Conservation (phyloP, 2,113 vertebrate species). For the Malurus elegans region DNA sequence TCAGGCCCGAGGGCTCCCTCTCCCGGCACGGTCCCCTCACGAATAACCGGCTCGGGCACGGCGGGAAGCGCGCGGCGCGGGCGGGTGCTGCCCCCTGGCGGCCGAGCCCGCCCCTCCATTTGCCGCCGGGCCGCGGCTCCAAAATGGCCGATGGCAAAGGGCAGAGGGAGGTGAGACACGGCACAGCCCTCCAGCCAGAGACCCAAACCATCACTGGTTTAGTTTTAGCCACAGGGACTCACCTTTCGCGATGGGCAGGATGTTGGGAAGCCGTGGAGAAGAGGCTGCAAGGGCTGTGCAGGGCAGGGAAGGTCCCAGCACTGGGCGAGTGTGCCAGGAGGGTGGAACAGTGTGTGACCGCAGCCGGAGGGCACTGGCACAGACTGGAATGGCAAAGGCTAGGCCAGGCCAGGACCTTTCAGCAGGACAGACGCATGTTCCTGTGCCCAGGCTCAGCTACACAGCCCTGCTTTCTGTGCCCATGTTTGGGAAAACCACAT, state of each 20-base stretch:
- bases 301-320: accelerated
- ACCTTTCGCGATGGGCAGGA: accelerated
- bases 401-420: background rate
- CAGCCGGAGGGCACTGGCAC: background rate
- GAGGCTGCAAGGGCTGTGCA: accelerated
- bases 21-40: background rate
- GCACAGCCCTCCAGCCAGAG: no score
- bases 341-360: accelerated
- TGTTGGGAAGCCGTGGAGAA: accelerated
- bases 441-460: background rate
- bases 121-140: background rate
- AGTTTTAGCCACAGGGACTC: background rate
- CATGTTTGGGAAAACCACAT: background rate
- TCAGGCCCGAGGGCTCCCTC: accelerated
- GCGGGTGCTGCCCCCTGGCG: conserved; percentile 11
- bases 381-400: background rate
- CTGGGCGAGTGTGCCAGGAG: accelerated
- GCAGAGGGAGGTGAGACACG: no score
- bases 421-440: background rate
- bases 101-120: background rate
- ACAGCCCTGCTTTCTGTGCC: no score
- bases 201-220: accelerated
- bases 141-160: conserved; percentile 67
- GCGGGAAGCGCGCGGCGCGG: background rate
- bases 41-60: accelerated